Evolutionary conservation across 2,888 invertebrate species (phyloP), one percentile per base, ranked within the genome.

Genomic region (Drosophila formosana): DNA sequence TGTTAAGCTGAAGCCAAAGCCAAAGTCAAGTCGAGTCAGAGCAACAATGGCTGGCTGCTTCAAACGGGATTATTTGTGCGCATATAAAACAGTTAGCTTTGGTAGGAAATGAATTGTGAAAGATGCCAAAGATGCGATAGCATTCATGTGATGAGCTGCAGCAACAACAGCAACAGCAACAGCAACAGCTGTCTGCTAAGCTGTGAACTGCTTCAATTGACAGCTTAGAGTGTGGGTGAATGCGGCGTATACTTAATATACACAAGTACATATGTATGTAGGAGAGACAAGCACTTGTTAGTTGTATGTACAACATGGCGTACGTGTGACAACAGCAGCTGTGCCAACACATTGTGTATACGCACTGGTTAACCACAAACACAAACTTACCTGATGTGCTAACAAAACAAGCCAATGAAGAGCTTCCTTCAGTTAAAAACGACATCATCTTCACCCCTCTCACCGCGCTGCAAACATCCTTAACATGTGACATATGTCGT

Each of bases 31-130:
- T 56, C 63, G 60, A 65, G 62, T 28, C 65, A 46, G 55, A 30
- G 8, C 50, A 63, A 60, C 68, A 72, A 63, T 57, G 60, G 69
- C 60, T 57, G 60, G 69, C 60, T 57, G 60, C 68, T 58, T 68
- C 64, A 66, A 64, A 43, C 45, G 50, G 66, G 79, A 79, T 78
- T 79, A 78, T 71, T 65, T 69, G 61, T 45, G 68, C 64, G 73
- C 71, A 79, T 70, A 73, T 71, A 78, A 73, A 79, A 71, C 79
- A 78, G 75, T 78, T 75, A 75, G 67, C 73, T 52, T 13, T 41
- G 51, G 41, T 61, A 71, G 76, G 66, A 79, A 76, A 73, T 79
- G 66, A 73, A 64, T 75, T 74, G 61, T 70, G 77, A 64, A 65
- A 55, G 69, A 66, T 73, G 73, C 50, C 58, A 58, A n/a, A 28